phyloP scores from a whole-genome alignment of 2,113 vertebrate genomes.

The Coturnix japonica region DNA sequence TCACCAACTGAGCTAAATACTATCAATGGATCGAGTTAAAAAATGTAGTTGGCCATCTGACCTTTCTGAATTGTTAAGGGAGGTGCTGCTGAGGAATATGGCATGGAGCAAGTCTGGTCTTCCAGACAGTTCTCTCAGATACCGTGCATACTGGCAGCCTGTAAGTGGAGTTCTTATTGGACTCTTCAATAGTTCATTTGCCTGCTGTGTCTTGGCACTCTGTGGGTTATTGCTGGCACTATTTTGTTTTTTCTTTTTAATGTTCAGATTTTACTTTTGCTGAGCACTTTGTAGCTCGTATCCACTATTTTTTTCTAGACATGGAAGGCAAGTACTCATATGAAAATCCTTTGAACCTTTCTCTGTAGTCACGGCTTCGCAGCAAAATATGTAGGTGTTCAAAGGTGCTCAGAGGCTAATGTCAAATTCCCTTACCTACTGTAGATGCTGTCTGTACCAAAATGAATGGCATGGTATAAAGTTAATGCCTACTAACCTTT shows the following conservation, averaged over 20 bases:
- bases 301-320: background rate
- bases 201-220: accelerated
- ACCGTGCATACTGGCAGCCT: background rate
- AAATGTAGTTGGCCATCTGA: background rate
- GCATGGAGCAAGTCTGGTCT: background rate
- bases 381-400: background rate
- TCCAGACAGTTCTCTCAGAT: background rate
- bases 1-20: background rate
- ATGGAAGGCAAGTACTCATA: background rate
- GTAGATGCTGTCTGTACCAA: background rate
- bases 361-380: background rate
- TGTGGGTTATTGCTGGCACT: background rate
- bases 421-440: background rate
- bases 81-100: background rate
- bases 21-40: background rate
- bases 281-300: background rate
- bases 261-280: background rate
- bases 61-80: background rate
- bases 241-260: background rate
- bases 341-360: background rate
- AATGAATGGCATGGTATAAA: background rate
- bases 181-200: background rate
- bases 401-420: background rate
- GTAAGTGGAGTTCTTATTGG: background rate
- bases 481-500: background rate